Percentiles rank a stretch among this genome's conserved stretches.
Evolutionary conservation across 1,140 invertebrate species (phyloP).

Genomic region (Polypedilum vanderplanki): DNA sequence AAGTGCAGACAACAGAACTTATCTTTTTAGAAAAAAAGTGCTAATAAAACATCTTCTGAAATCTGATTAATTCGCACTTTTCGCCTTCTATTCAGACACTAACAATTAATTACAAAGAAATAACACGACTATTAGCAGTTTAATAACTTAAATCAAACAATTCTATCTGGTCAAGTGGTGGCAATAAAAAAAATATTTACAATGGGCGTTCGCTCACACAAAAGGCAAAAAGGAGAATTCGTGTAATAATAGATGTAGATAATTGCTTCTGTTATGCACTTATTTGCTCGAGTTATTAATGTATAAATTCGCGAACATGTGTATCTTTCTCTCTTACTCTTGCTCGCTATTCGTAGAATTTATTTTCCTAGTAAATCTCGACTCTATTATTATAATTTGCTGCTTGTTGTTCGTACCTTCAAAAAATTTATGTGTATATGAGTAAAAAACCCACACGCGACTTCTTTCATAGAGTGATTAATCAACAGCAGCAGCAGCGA

Average conservation of each 20-base stretch:
- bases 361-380: background rate
- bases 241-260: background rate
- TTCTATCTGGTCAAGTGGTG: background rate
- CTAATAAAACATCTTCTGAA: too few relatives aligned
- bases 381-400: slow-evolving; percentile 5
- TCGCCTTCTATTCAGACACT: too few relatives aligned
- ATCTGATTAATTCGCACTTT: too few relatives aligned
- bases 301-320: too few relatives aligned
- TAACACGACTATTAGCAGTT: background rate
- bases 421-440: background rate
- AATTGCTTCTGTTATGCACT: slow-evolving; percentile 18
- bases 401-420: background rate
- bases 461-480: background rate
- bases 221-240: background rate
- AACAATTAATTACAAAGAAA: too few relatives aligned
- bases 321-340: too few relatives aligned
- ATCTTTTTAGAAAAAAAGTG: too few relatives aligned
- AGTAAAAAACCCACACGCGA: background rate
- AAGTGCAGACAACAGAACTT: too few relatives aligned
- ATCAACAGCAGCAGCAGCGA: background rate
- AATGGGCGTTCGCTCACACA: background rate
- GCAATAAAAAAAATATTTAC: background rate
- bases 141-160: background rate
- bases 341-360: too few relatives aligned
- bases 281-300: background rate